Base-by-base conservation (phyloP, 2,113 vertebrate genomes). In the Atractosteus spatula region DNA sequence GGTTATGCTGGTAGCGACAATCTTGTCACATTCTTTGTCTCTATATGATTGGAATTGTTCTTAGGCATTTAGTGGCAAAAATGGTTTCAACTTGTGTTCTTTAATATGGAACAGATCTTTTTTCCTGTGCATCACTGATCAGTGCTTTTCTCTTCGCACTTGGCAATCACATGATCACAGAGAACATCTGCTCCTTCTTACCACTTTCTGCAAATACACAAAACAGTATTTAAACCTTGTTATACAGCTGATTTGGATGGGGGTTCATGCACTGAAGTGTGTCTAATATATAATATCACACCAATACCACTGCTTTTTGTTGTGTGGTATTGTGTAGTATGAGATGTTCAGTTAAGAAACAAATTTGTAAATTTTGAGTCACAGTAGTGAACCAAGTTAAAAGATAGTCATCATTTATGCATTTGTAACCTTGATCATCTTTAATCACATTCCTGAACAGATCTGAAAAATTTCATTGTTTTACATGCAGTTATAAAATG, bases 171-270 rank as follows among this genome's bases (percentile, higher is more conserved):
- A 4, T 17, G 57, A 54, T 14, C 14, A 14, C 43, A 7, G 14
- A 13, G 10, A 56, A 69, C 54, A 69, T 68, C 45, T 68, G 66
- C 66, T 41, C 45, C 47, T 55, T 68, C 66, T 55, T 41, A 69
- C 68, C 11, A 57, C 68, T 69, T 54, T 29, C 56, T 59, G 56
- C n/a, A 14, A n/a, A 59, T 12, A 59, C 4, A 8, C 3, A 12
- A 14, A 59, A 12, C 12, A 4, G 11, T 13, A 14, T 59, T 59
- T 13, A 51, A 51, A 5, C 47, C 13, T 8, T 59, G 11, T 59
- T 1, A 12, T 59, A 12, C 4, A 1, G 7, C n/a, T 59, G 7
- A 7, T 59, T 3, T n/a, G n/a, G n/a, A n/a, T 14, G 3, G 4
- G n/a, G 56, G n/a, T 29, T 29, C 29, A 29, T 29, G 12, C 56